A percentile compares a stretch with the other conserved stretches of the same genome.
Conservation (phyloP, 2,888 invertebrate genomes). For the Ophraella communa region DNA sequence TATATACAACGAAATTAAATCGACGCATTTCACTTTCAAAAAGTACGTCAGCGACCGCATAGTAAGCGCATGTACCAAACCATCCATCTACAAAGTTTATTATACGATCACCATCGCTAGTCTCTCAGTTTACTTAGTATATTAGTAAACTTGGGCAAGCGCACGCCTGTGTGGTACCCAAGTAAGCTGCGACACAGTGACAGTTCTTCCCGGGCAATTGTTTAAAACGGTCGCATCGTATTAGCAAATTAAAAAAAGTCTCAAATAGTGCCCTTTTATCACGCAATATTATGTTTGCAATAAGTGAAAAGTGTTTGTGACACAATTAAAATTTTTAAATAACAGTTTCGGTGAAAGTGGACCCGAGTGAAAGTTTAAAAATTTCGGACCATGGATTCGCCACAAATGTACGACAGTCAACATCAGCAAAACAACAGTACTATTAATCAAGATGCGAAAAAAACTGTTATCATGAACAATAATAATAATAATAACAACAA, state of each 20-base stretch:
- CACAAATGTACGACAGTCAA: slow-evolving; percentile 85
- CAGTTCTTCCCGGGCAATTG: slow-evolving; percentile 33
- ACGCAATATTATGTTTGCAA: slow-evolving; percentile 8
- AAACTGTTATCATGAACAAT: slow-evolving; percentile 59
- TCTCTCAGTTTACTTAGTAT: slow-evolving; percentile 51
- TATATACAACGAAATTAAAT: slow-evolving; percentile 54
- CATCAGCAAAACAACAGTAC: slow-evolving; percentile 64
- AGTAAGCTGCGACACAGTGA: slow-evolving; percentile 49
- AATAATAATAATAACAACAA: slow-evolving; percentile 60
- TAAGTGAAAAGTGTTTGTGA: slow-evolving; percentile 40
- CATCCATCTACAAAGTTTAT: slow-evolving; percentile 40
- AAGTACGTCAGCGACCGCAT: slow-evolving; percentile 45
- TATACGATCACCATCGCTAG: slow-evolving; percentile 54
- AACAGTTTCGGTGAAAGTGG: slow-evolving; percentile 51
- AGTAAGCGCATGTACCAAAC: slow-evolving; percentile 52
- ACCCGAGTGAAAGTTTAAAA: slow-evolving; percentile 52
- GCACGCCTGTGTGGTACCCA: slow-evolving; percentile 59
- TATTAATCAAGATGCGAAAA: slow-evolving; percentile 65
- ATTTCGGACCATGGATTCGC: slow-evolving; percentile 72
- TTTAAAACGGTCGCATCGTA: slow-evolving; percentile 13
- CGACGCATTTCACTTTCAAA: slow-evolving; percentile 60
- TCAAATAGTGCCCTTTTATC: not conserved
- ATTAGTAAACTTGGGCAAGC: slow-evolving; percentile 60
- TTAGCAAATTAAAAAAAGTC: not conserved
- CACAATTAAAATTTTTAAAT: slow-evolving; percentile 31